These are phyloP conservation scores for Meloidogyne chitwoodi DNA, from an alignment of 1,140 invertebrate genomes.

Conservation along the genomic window DNA sequence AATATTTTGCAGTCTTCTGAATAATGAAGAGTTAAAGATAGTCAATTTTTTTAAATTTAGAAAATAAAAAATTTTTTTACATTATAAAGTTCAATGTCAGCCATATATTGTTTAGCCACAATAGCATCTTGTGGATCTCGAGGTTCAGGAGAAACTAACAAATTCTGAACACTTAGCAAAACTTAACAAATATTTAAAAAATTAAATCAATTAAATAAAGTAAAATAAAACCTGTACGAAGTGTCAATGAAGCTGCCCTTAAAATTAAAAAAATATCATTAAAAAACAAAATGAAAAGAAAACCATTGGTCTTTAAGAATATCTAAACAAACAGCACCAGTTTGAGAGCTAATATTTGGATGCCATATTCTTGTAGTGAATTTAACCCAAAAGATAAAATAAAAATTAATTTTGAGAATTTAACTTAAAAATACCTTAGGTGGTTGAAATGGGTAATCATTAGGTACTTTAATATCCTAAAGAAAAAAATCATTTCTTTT, in stretches of 20 bases:
- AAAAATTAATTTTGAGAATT: slow-evolving; percentile 15
- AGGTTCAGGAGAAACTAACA: slow-evolving; percentile 85
- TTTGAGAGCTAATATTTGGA: slow-evolving; percentile 97
- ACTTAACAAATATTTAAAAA: slow-evolving; percentile 1
- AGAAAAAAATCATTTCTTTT: slow-evolving; percentile 73
- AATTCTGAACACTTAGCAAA: slow-evolving; percentile 78
- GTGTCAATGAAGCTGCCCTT: slow-evolving; percentile 94
- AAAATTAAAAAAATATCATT: slow-evolving; percentile 16
- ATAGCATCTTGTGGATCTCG: slow-evolving; percentile 74
- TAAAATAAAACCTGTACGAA: slow-evolving; percentile 78
- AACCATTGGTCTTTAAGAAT: slow-evolving; percentile 98
- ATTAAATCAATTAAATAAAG: neutral
- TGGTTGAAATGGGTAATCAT: slow-evolving; percentile 98
- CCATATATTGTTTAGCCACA: slow-evolving; percentile 92
- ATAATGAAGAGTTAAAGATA: slow-evolving; percentile 16
- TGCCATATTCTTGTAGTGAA: slow-evolving; percentile 99
- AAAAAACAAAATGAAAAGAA: slow-evolving; percentile 23
- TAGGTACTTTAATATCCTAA: slow-evolving; percentile 93
- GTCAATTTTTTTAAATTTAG: neutral
- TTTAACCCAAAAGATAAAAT: slow-evolving; percentile 61
- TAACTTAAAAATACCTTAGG: slow-evolving; percentile 73
- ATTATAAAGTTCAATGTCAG: slow-evolving; percentile 76
- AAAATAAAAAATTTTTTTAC: slow-evolving; percentile 6
- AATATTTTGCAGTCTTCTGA: slow-evolving; percentile 79
- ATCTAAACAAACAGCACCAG: slow-evolving; percentile 96